Evolutionary conservation across 2,888 invertebrate genomes (phyloP).

Genomic region (Anagyrus pseudococci): DNA sequence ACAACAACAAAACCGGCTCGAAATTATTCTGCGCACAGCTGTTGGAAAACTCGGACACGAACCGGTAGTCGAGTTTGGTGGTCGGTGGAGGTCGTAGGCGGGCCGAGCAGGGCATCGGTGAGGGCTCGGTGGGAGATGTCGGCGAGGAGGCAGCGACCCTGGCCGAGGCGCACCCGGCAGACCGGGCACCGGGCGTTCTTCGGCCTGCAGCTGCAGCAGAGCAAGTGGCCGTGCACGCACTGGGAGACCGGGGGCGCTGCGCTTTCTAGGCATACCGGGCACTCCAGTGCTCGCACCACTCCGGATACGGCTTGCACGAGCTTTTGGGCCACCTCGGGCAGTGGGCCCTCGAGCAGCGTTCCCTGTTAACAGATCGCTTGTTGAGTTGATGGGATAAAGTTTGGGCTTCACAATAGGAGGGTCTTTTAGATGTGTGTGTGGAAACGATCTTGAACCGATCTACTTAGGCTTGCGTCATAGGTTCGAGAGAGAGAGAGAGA

Average conservation of each 20-base stretch:
- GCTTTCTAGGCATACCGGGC: slow-evolving; percentile 71
- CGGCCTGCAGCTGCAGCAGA: slow-evolving; percentile 67
- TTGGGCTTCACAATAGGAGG: too few relatives aligned
- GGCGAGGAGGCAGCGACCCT: slow-evolving; percentile 57
- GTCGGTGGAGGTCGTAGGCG: not conserved
- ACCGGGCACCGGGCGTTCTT: slow-evolving; percentile 68
- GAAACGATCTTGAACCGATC: too few relatives aligned
- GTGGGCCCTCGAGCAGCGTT: slow-evolving; percentile 48
- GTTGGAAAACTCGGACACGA: too few relatives aligned
- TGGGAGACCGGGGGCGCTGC: slow-evolving; percentile 70
- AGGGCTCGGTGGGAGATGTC: slow-evolving; percentile 55
- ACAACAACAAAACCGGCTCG: not conserved
- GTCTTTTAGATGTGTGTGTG: too few relatives aligned
- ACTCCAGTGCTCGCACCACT: slow-evolving; percentile 63
- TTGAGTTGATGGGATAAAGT: not conserved
- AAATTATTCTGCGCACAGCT: too few relatives aligned
- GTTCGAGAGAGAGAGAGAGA: too few relatives aligned
- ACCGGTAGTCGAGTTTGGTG: too few relatives aligned
- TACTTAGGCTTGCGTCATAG: too few relatives aligned
- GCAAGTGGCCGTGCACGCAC: slow-evolving; percentile 70
- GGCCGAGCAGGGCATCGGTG: slow-evolving; percentile 49
- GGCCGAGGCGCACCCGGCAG: slow-evolving; percentile 64
- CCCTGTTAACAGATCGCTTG: slow-evolving; percentile 35
- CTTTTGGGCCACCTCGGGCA: slow-evolving; percentile 55
- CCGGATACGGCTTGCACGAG: slow-evolving; percentile 54